These are phyloP conservation scores for Psettodes erumei DNA, from an alignment of 2,113 vertebrate genomes.

Conservation along the genomic window DNA sequence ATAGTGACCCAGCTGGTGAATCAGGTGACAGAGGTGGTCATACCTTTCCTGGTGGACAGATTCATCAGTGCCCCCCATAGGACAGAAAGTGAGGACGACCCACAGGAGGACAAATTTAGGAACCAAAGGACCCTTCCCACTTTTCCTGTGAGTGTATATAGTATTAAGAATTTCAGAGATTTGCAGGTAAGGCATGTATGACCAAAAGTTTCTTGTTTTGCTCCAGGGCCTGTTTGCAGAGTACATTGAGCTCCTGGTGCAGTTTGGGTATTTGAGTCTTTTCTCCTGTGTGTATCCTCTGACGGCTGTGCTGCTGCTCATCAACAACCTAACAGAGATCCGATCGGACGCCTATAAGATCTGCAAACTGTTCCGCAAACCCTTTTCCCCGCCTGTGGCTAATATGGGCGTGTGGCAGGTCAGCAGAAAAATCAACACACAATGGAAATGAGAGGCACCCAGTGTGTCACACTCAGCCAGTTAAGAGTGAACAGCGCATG, in stretches of 20 bases:
- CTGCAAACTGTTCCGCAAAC: conserved; percentile 85
- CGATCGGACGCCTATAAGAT: conserved; percentile 85
- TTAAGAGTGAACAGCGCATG: background rate
- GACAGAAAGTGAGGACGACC: conserved; percentile 76
- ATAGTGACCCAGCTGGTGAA: conserved; percentile 83
- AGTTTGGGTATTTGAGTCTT: conserved; percentile 88
- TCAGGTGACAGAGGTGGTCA: conserved; percentile 83
- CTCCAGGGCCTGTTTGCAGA: conserved; percentile 85
- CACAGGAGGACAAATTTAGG: conserved; percentile 81
- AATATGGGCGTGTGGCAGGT: conserved; percentile 87
- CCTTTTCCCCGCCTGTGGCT: conserved; percentile 79
- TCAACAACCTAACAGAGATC: conserved; percentile 87
- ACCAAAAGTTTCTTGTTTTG: conserved; percentile 24
- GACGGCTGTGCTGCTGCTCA: conserved; percentile 81
- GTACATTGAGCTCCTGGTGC: conserved; percentile 87
- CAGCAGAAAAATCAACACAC: conserved; percentile 8
- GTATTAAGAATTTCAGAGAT: background rate
- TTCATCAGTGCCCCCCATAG: conserved; percentile 72
- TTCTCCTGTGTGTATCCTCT: conserved; percentile 87
- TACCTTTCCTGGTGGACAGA: conserved; percentile 83
- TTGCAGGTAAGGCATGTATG: background rate
- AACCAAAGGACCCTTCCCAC: conserved; percentile 76
- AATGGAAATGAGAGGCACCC: background rate
- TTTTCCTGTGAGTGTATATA: conserved; percentile 80
- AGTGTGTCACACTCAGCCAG: rapidly evolving